Base-by-base conservation (phyloP, 2,888 invertebrate species). In the Parascotia fuliginaria region DNA sequence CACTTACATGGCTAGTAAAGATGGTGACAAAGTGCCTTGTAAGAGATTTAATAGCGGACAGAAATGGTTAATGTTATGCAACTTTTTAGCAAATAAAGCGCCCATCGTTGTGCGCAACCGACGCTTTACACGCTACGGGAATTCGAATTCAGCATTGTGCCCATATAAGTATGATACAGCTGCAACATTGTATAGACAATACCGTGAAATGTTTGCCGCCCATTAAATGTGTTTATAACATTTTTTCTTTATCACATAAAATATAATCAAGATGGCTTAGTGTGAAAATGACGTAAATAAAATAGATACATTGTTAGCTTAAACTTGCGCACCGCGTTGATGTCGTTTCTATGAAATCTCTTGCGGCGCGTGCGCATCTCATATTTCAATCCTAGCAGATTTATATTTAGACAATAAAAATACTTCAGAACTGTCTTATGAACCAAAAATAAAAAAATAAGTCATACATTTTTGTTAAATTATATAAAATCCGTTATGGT, bases 321-420 rank as follows among this genome's bases (percentile, higher is more conserved):
- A 31, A 50, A 60, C 54, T 65, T 31, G 50, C 73, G 73, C 69
- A 56, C 58, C 76, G 75, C 87, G 86, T 87, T 86, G 79, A 87
- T 74, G 74, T 87, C 86, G 84, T 81, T 83, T 66, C 44, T 74
- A 71, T 55, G 40, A 28, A 53, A 46, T 37, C 27, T 16, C 27
- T 40, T 32, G 24, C 31, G 48, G 59, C 72, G 69, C 70, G 67
- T 60, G 76, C 70, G 73, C 65, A 50, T 15, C 27, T 19, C 22
- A 36, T 19, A 36, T 36, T 19, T 11, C 1, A 24, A 1, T 24
- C 7, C 1, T 6, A 6, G 1, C 4, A 6, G 1, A 24, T 6
- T 24, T 24, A 24, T 24, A 9, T 24, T 7, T 24, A 7, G 7
- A 24, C 24, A 24, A 24, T 24, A 24, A 24, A 4, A 24, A 24